A percentile compares a stretch with the other conserved stretches of the same genome.
These are phyloP conservation scores for Leucozona laternaria DNA, from an alignment of 2,888 invertebrate genomes.

Conservation along the genomic window DNA sequence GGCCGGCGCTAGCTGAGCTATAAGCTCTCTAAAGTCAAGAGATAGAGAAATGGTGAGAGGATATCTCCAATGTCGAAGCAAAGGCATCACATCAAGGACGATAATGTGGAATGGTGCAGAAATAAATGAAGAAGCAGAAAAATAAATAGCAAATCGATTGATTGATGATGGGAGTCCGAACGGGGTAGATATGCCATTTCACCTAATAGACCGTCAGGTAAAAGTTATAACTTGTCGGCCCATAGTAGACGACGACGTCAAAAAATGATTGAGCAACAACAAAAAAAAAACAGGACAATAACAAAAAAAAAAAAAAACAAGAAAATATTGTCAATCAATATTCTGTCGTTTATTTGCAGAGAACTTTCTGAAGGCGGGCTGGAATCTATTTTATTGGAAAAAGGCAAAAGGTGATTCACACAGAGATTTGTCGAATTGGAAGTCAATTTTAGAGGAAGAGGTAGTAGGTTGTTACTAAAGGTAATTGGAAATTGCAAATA, in stretches of 20 bases:
- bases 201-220: constrained; percentile 72
- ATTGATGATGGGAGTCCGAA: constrained; percentile 69
- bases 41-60: constrained; percentile 35
- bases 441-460: constrained; percentile 23
- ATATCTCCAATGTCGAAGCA: constrained; percentile 40
- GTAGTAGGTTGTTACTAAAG: neutral
- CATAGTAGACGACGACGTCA: constrained; percentile 22
- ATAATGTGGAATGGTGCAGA: constrained; percentile 44
- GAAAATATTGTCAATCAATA: constrained; percentile 54
- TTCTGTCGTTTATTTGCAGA: constrained; percentile 49
- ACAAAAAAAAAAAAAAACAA: constrained; percentile 9
- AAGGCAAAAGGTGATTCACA: constrained; percentile 33
- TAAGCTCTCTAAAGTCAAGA: constrained; percentile 26
- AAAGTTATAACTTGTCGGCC: constrained; percentile 29
- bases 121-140: constrained; percentile 32
- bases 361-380: constrained; percentile 23
- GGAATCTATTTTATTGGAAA: constrained; percentile 10
- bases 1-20: constrained; percentile 2
- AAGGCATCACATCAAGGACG: constrained; percentile 47
- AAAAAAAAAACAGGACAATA: neutral
- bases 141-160: constrained; percentile 73
- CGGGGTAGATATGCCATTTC: constrained; percentile 59
- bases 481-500: constrained; percentile 37
- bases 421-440: constrained; percentile 30
- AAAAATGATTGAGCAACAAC: constrained; percentile 33